These are phyloP conservation scores for Eucriotettix oculatus DNA, from an alignment of 2,888 invertebrate species.

Conservation along the genomic window DNA sequence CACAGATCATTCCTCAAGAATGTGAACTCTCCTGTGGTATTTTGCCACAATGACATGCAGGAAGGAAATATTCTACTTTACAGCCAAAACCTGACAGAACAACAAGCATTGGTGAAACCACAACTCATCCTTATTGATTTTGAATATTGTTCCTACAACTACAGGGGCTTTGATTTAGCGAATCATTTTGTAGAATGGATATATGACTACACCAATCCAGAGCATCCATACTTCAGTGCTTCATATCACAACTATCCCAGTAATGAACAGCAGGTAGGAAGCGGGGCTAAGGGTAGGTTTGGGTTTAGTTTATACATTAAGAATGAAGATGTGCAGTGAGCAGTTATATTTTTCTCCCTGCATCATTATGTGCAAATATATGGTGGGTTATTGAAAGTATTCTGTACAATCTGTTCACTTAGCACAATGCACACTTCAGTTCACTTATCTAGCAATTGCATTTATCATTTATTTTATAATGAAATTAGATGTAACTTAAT, in stretches of 20 bases:
- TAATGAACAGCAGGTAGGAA: slow-evolving; percentile 56
- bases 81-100: slow-evolving; percentile 23
- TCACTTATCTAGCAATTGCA: no score
- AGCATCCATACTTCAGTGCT: slow-evolving; percentile 61
- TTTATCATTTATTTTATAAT: no score
- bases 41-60: slow-evolving; percentile 91
- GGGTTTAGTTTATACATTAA: background rate
- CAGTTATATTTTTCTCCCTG: no score
- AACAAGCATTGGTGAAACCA: slow-evolving; percentile 28
- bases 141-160: slow-evolving; percentile 91
- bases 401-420: no score
- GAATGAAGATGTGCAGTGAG: background rate
- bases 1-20: slow-evolving; percentile 28
- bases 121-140: slow-evolving; percentile 74
- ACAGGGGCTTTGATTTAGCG: slow-evolving; percentile 82
- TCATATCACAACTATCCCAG: slow-evolving; percentile 53
- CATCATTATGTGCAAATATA: no score
- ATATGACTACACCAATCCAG: slow-evolving; percentile 67
- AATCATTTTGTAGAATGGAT: slow-evolving; percentile 91
- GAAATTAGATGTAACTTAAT: no score
- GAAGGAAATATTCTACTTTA: slow-evolving; percentile 60
- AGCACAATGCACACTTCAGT: no score
- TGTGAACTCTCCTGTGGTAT: slow-evolving; percentile 63
- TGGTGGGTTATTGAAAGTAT: no score
- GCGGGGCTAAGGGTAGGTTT: background rate